Conservation (phyloP, 2,797 vertebrate genomes). For the Catamblyrhynchus diadema region DNA sequence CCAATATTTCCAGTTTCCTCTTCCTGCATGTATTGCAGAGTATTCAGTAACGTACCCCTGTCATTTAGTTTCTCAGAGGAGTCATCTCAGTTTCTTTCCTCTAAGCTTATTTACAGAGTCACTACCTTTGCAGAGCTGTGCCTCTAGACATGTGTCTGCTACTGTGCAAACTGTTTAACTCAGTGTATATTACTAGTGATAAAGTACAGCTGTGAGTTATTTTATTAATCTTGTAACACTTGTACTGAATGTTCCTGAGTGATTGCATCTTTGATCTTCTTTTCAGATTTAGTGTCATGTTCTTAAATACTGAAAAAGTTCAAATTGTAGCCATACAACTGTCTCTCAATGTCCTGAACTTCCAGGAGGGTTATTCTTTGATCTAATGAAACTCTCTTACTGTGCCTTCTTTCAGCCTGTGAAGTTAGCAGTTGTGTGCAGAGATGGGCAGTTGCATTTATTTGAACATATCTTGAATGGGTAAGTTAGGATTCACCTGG, state of each 20-base stretch:
- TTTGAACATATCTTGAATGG: slow-evolving; percentile 98
- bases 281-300: neutral
- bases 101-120: neutral
- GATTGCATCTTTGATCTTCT: neutral
- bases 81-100: neutral
- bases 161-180: neutral
- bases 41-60: neutral
- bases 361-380: neutral
- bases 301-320: neutral
- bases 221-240: neutral
- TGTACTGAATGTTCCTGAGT: neutral
- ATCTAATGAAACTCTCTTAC: neutral
- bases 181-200: neutral
- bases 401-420: slow-evolving; percentile 82
- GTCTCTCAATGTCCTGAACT: neutral
- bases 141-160: neutral
- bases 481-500: slow-evolving; percentile 76
- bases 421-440: slow-evolving; percentile 93
- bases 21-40: neutral
- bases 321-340: neutral
- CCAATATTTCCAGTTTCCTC: neutral
- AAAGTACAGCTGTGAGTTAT: neutral
- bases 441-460: slow-evolving; percentile 93
- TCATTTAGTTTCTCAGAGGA: neutral
- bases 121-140: neutral